Conservation (phyloP, 2,797 vertebrate species). For the Pogonophryne albipinna region DNA sequence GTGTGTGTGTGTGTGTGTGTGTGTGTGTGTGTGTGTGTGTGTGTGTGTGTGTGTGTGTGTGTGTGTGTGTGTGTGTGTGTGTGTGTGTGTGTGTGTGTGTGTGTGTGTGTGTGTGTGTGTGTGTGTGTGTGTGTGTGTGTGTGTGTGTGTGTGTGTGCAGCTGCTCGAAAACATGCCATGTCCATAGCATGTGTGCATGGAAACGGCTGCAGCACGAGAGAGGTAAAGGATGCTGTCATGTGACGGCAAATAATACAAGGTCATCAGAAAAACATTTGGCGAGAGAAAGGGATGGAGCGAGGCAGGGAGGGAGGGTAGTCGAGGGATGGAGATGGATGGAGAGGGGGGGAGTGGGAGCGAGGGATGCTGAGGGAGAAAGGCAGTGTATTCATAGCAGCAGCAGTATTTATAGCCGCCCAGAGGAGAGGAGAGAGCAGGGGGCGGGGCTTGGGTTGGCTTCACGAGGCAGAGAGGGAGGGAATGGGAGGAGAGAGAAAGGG, state of each 20-base stretch:
- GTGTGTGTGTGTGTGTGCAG: not conserved
- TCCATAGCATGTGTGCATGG: constrained; percentile 1
- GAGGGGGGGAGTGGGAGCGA: constrained; percentile 56
- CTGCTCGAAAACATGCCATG: constrained; percentile 25
- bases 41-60: not conserved
- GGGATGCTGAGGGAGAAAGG: constrained; percentile 87
- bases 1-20: no score
- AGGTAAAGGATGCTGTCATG: constrained; percentile 50
- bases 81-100: no score
- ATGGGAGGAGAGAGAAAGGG: constrained; percentile 67
- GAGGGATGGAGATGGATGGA: constrained; percentile 17
- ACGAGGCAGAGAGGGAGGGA: constrained; percentile 58
- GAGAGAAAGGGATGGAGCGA: constrained; percentile 42
- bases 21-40: no score
- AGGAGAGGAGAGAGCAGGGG: constrained; percentile 79
- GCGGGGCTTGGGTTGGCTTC: constrained; percentile 77
- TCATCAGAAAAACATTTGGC: constrained; percentile 77
- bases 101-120: no score
- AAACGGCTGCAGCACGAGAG: constrained; percentile 35
- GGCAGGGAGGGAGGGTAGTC: constrained; percentile 12
- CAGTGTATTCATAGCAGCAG: constrained; percentile 88
- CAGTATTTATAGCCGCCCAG: constrained; percentile 88
- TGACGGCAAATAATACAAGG: constrained; percentile 81
- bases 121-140: no score
- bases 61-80: not conserved